These are phyloP conservation scores for Peromyscus attwateri DNA, from an alignment of 2,797 vertebrate species.

Conservation along the genomic window DNA sequence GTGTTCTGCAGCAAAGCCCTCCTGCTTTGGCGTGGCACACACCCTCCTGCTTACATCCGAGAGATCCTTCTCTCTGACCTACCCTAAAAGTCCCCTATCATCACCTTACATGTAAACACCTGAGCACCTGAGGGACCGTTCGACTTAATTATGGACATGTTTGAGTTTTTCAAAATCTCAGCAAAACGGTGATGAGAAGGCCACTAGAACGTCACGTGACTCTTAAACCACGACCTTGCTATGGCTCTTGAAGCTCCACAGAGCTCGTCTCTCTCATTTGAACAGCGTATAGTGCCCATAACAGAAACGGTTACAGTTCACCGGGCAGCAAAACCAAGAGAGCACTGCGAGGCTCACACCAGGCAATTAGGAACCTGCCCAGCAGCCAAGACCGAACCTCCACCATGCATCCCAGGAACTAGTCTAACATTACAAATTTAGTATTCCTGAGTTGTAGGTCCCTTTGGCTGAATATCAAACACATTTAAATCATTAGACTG, in stretches of 20 bases:
- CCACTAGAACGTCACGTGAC: not conserved
- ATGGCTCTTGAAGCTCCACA: not conserved
- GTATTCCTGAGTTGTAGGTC: not conserved
- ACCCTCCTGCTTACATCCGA: not conserved
- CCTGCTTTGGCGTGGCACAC: not conserved
- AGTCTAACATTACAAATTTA: not conserved
- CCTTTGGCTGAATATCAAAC: not conserved
- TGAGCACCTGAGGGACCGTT: not conserved
- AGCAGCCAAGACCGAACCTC: not conserved
- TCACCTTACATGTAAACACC: not conserved
- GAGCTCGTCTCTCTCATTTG: not conserved
- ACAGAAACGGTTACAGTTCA: not conserved
- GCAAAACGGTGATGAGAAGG: not conserved
- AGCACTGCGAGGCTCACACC: not conserved
- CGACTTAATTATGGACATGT: constrained; percentile 8
- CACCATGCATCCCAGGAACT: constrained; percentile 21
- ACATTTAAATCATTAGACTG: not conserved
- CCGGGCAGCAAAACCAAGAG: not conserved
- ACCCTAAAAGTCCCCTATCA: too few species aligned
- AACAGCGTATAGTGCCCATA: not conserved
- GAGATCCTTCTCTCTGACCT: too few species aligned
- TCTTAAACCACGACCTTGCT: not conserved
- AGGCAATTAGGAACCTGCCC: not conserved
- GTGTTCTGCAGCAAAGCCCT: too few species aligned
- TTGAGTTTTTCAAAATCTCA: constrained; percentile 48